Base-by-base conservation (phyloP, 2,888 invertebrate genomes). In the Synergus japonicus region DNA sequence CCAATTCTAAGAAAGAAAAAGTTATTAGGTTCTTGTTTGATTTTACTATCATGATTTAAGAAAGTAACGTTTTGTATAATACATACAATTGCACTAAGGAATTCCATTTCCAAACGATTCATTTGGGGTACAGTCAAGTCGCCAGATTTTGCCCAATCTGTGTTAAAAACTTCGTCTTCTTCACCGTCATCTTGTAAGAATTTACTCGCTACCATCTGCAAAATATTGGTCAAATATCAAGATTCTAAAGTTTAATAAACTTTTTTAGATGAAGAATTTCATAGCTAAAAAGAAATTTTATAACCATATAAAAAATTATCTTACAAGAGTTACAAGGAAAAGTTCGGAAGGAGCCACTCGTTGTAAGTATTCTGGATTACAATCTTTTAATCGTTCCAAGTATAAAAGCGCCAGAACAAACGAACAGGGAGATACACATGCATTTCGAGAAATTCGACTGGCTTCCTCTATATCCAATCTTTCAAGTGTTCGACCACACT, bases 161-260 rank as follows among this genome's bases (percentile, higher is more conserved):
- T 95, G 90, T 98, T 96, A 90, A 97, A 95, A 83, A 97, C 97
- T 92, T 98, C 97, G 90, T 98, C 98, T 83, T 97, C 96, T 90
- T 97, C 97, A 63, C 98, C 98, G 88, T 97, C 97, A 89, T 98
- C 98, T 92, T 98, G 97, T 86, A 98, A 93, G 92, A 97, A 98
- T 93, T 99, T 99, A 88, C 97, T 98, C 78, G 99, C 98, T 87
- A 99, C 96, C 96, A 99, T 97, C 98, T 98, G 60, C 77, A 76
- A 66, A 37, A 29, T 64, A 41, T 43, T 49, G 10, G 49, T n/a
- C 44, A 29, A 49, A 78, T 15, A 43, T 44, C 22, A 46, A 18
- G n/a, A 12, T 76, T 66, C 22, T 12, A 29, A 12, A 12, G 4
- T 0, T 10, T 29, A 12, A 22, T 1, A 63, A 29, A 4, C 22